Conservation (phyloP, 2,888 invertebrate species). For the Parnassius apollo region DNA sequence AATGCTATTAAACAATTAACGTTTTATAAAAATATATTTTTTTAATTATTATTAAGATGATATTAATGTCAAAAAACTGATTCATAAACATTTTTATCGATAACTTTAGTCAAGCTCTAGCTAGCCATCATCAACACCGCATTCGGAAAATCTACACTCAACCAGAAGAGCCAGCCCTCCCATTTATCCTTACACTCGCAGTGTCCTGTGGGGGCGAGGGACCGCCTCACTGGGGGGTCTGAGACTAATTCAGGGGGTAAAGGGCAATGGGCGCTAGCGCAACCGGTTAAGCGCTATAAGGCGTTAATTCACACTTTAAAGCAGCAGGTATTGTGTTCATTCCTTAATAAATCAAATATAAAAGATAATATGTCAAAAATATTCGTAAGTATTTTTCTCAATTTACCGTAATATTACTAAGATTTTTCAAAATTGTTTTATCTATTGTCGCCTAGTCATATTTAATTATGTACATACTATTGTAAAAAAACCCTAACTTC, state of each 20-base stretch:
- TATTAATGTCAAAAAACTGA: not conserved
- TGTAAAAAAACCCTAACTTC: too few relatives aligned
- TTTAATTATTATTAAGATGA: too few relatives aligned
- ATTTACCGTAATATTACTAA: too few relatives aligned
- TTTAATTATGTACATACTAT: too few relatives aligned
- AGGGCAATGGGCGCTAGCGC: slow-evolving; percentile 70
- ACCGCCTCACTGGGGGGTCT: slow-evolving; percentile 35
- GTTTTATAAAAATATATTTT: not conserved
- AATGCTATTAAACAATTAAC: too few relatives aligned
- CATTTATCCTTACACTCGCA: slow-evolving; percentile 80
- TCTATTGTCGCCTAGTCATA: too few relatives aligned
- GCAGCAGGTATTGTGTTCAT: slow-evolving; percentile 38
- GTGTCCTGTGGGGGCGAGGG: slow-evolving; percentile 62
- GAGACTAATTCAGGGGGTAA: slow-evolving; percentile 40
- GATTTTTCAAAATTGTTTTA: too few relatives aligned
- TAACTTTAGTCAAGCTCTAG: slow-evolving; percentile 42
- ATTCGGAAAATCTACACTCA: slow-evolving; percentile 82
- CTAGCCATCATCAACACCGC: slow-evolving; percentile 79
- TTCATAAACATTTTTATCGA: slow-evolving; percentile 39
- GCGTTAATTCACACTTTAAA: slow-evolving; percentile 56
- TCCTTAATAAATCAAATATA: not conserved
- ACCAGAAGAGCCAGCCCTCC: slow-evolving; percentile 81
- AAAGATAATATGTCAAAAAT: too few relatives aligned
- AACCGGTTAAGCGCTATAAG: slow-evolving; percentile 55
- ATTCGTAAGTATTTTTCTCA: too few relatives aligned